Evolutionary conservation across 2,797 vertebrate species (phyloP).

Genomic region (Channa striata): DNA sequence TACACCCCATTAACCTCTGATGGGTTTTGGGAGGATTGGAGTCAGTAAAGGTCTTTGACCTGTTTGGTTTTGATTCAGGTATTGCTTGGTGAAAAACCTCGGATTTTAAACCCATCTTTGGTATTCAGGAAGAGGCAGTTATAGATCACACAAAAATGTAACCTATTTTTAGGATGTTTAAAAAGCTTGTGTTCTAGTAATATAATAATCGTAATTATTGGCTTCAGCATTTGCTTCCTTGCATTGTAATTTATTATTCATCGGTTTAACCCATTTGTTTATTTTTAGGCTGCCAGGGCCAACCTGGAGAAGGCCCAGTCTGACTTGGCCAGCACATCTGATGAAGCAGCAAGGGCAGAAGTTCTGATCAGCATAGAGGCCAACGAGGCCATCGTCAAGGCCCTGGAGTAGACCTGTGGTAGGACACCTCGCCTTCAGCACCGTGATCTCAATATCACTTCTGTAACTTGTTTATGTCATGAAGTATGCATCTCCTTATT

Average conservation of each 20-base stretch:
- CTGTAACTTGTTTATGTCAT: no score
- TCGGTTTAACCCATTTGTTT: not conserved
- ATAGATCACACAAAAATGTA: not conserved
- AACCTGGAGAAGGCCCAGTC: slow-evolving; percentile 94
- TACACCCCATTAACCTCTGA: slow-evolving; percentile 4
- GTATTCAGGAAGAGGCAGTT: not conserved
- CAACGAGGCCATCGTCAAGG: slow-evolving; percentile 94
- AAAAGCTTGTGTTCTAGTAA: not conserved
- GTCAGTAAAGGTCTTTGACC: not conserved
- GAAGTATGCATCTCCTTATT: no score
- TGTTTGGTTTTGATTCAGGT: not conserved
- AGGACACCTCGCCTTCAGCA: slow-evolving; percentile 13
- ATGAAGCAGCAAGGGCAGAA: slow-evolving; percentile 89
- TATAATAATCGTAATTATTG: not conserved
- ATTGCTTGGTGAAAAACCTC: not conserved
- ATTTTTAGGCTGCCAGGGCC: slow-evolving; percentile 87
- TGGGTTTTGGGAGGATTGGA: not conserved
- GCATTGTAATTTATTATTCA: not conserved
- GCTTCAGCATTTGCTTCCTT: not conserved
- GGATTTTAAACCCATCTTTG: not conserved
- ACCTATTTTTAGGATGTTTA: not conserved
- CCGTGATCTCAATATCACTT: not conserved
- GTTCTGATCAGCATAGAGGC: slow-evolving; percentile 93
- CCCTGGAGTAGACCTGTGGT: slow-evolving; percentile 88
- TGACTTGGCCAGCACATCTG: slow-evolving; percentile 78